Evolutionary conservation across 2,797 vertebrate genomes (phyloP), one percentile per base, ranked within the genome.

Genomic region (Paedocypris micromegethes): DNA sequence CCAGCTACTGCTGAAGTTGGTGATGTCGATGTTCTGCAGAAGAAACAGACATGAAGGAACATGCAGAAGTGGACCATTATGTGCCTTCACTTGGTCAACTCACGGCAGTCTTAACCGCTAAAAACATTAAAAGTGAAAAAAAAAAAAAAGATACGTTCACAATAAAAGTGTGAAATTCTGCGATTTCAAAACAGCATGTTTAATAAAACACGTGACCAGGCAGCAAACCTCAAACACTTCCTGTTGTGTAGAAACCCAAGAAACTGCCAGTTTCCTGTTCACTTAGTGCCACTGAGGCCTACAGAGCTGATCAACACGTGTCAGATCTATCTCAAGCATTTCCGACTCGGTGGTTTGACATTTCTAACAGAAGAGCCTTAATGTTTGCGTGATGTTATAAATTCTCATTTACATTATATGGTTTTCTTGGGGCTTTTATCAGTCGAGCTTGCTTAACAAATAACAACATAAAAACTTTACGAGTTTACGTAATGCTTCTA

Each of bases 1-100:
- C 96, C 96, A 98, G 83, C 96, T 98, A 86, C 96, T 98, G 89
- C 95, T 98, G 87, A 98, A 98, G 87, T 98, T 98, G n/a, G 95
- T 98, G 76, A 98, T 97, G 72, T 98, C 94, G 0, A 98, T 98
- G 80, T 98, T 98, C 95, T 98, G 78, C 44, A 67, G 61, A 74
- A 6, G 9, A 72, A 6, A 54, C 23, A 55, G 7, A 45, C 9
- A 55, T 5, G 7, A 52, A 40, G 4, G 52, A 47, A 9, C 5
- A 57, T 7, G 9, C 42, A 43, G 23, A 23, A 23, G 23, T 23
- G 23, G 23, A 23, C 23, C 23, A 23, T 23, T 23, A 23, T 23
- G 23, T 23, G 23, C 23, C 1, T 23, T 23, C 23, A 23, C 23
- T 23, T 23, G 23, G 23, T 23, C 23, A 23, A 23, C 23, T 23